Conservation (phyloP, 2,113 vertebrate genomes). For the Garra rufa region DNA sequence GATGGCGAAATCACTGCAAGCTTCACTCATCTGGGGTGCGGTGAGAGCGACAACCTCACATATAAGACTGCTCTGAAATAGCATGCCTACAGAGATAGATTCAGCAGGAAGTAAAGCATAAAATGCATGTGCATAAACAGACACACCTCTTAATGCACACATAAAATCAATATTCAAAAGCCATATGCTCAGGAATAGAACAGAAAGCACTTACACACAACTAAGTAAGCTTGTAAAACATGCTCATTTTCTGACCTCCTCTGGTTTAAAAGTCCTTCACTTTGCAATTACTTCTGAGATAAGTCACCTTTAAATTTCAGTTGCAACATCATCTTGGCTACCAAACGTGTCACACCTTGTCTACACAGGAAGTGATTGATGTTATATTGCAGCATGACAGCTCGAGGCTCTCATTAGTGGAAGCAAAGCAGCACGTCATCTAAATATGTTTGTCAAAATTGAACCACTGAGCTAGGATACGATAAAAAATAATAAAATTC, state of each 20-base stretch:
- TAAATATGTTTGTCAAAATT: neutral
- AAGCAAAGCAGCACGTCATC: neutral
- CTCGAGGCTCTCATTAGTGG: neutral
- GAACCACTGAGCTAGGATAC: neutral
- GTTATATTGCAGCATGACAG: neutral
- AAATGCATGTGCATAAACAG: neutral
- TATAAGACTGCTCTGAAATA: conserved; percentile 15
- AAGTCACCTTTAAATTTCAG: neutral
- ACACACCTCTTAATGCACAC: conserved; percentile 21
- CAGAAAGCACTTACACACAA: neutral
- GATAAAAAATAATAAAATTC: neutral
- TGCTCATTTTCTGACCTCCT: neutral
- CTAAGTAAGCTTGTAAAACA: neutral
- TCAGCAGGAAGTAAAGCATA: neutral
- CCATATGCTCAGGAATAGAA: neutral
- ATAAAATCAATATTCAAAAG: conserved; percentile 13
- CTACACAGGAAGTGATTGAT: conserved; percentile 14
- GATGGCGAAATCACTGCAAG: conserved; percentile 26
- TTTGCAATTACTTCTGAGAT: neutral
- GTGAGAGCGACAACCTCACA: neutral
- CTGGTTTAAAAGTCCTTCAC: neutral
- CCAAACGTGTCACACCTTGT: neutral
- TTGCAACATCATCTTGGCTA: neutral
- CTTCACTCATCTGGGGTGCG: conserved; percentile 3
- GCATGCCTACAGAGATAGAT: neutral